Base-by-base conservation (phyloP, 2,888 invertebrate genomes). In the Cyclophora albipunctata region DNA sequence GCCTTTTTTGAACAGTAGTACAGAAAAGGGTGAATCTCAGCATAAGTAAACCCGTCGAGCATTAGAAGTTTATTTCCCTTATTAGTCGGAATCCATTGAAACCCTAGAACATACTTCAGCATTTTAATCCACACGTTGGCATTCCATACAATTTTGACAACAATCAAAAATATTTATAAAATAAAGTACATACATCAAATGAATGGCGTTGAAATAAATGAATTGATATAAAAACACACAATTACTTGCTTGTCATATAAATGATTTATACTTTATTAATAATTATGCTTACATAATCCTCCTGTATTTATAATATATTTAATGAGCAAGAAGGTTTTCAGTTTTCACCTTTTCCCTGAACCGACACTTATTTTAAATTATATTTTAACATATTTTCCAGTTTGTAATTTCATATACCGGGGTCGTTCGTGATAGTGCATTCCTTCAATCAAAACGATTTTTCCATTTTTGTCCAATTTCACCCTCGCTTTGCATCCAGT, bases 401-500 rank as follows among this genome's bases (percentile, higher is more conserved):
- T 35, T n/a, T 42, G 7, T 1, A 7, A 20, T 5, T 5, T 42
- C 7, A 42, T 5, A 7, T 42, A 42, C 2, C 20, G 3, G 4
- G 42, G 42, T 42, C 20, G 42, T 42, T 42, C 7, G 20, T 42
- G 42, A 7, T 7, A 20, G 20, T 42, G 42, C 5, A 20, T 7
- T 3, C 42, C 42, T 20, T 7, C 7, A 42, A 3, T 7, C 2
- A 59, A 51, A 49, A 58, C 54, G 4, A 74, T 64, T 7, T 47
- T 53, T 2, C 71, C 72, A 7, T 48, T 43, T 0, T 46, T 50
- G 34, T 64, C 66, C 37, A 78, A 51, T 46, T 69, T 73, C 2
- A 78, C 64, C 3, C 63, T 64, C 5, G 71, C 69, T 34, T 66
- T 75, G 41, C 79, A 80, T 0, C 67, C 67, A 3, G 54, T 20